A percentile compares a stretch with the other conserved stretches of the same genome.
Evolutionary conservation across 2,797 vertebrate genomes (phyloP).

Genomic region (Psittacula echo): DNA sequence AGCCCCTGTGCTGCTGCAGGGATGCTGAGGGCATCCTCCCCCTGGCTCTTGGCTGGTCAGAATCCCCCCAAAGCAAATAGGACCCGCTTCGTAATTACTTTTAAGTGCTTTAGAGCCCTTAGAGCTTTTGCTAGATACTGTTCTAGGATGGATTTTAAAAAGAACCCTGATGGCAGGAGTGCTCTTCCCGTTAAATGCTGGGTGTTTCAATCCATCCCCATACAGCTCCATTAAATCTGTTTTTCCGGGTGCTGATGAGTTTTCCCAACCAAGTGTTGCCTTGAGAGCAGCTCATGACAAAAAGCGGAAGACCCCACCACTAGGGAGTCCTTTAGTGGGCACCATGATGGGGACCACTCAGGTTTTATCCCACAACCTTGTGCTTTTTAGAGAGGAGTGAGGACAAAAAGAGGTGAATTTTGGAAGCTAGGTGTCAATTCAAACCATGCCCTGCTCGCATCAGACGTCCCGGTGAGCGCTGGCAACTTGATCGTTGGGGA

Average conservation of each 20-base stretch:
- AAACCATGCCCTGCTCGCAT: rapidly evolving
- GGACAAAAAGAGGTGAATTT: not conserved
- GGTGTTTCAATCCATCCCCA: not conserved
- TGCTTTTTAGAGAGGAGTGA: rapidly evolving
- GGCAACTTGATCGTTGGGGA: conserved; percentile 27
- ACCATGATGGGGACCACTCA: rapidly evolving
- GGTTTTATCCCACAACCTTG: rapidly evolving
- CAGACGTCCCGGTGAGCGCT: not conserved
- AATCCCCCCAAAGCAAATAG: not conserved
- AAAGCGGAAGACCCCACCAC: not conserved
- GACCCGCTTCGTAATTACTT: not conserved
- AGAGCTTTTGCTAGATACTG: not conserved
- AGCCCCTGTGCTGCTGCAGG: rapidly evolving
- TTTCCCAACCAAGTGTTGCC: not conserved
- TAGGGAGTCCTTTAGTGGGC: not conserved
- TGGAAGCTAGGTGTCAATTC: not conserved
- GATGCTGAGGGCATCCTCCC: not conserved
- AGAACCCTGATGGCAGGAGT: not conserved
- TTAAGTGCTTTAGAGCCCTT: not conserved
- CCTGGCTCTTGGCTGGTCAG: not conserved
- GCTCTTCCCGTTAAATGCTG: not conserved
- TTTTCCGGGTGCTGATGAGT: rapidly evolving
- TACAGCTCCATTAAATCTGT: not conserved
- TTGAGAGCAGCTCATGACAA: not conserved
- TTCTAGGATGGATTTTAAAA: not conserved